Conservation (phyloP, 2,113 vertebrate species). For the Zootoca vivipara region DNA sequence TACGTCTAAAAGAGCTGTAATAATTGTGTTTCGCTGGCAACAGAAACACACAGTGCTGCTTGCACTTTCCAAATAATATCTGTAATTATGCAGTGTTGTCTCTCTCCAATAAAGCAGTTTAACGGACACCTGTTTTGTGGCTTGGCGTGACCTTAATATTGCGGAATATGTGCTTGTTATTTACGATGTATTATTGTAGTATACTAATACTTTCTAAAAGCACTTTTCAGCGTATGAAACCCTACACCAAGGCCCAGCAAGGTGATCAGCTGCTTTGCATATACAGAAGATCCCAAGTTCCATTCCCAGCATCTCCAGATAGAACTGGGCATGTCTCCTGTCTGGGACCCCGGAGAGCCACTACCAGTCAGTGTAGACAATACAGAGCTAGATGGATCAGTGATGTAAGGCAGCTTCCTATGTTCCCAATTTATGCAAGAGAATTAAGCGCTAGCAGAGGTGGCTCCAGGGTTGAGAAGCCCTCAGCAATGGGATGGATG, state of each 20-base stretch:
- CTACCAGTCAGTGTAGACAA: too few relatives aligned
- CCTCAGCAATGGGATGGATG: background rate
- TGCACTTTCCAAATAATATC: constrained; percentile 67
- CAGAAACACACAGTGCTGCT: constrained; percentile 66
- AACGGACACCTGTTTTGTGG: constrained; percentile 63
- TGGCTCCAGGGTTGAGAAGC: background rate
- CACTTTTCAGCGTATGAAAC: background rate
- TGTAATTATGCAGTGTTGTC: constrained; percentile 66
- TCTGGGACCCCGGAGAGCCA: too few relatives aligned
- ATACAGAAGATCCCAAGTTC: too few relatives aligned
- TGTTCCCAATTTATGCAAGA: background rate
- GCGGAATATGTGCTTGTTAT: constrained; percentile 36
- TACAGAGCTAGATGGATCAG: too few relatives aligned
- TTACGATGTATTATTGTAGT: constrained; percentile 14
- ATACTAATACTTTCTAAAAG: background rate
- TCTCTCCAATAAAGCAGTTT: constrained; percentile 77
- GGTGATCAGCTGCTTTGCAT: background rate
- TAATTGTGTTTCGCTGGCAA: constrained; percentile 72
- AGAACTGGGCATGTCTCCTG: too few relatives aligned
- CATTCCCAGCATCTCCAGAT: too few relatives aligned
- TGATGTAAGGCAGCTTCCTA: too few relatives aligned
- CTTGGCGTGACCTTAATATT: constrained; percentile 41
- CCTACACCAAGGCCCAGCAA: background rate
- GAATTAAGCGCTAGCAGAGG: background rate
- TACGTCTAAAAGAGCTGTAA: constrained; percentile 69